Evolutionary conservation across 2,888 invertebrate genomes (phyloP).

Genomic region (Ctenicera cuprea): DNA sequence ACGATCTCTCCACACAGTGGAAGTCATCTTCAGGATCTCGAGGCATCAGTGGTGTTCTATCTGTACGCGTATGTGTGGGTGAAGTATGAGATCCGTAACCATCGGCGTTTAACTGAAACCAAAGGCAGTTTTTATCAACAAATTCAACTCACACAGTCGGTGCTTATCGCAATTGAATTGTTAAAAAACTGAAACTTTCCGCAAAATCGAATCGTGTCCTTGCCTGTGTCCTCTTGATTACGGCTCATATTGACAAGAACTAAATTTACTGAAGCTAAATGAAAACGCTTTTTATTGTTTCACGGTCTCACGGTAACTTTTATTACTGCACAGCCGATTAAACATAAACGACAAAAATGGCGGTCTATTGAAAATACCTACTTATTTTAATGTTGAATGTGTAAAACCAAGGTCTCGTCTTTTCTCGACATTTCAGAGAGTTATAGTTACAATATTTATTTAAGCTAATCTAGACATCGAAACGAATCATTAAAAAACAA

Average conservation of each 20-base stretch:
- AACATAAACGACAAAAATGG: not conserved
- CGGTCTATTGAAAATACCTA: too few species aligned
- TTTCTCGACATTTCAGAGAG: too few species aligned
- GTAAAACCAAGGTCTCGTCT: too few species aligned
- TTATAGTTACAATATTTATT: too few species aligned
- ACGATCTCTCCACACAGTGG: slow-evolving; percentile 76
- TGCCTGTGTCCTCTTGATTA: not conserved
- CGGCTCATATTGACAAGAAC: not conserved
- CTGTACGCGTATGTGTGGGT: slow-evolving; percentile 78
- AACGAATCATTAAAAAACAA: too few species aligned
- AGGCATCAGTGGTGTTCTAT: slow-evolving; percentile 83
- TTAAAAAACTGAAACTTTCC: slow-evolving; percentile 2
- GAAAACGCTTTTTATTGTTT: not conserved
- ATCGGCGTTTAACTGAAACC: slow-evolving; percentile 86
- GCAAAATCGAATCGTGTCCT: slow-evolving; percentile 7
- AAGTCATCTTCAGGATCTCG: slow-evolving; percentile 83
- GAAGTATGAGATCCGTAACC: slow-evolving; percentile 91
- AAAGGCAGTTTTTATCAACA: not conserved
- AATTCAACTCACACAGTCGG: not conserved
- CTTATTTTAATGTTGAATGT: too few species aligned
- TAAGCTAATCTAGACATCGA: too few species aligned
- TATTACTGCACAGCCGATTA: slow-evolving; percentile 11
- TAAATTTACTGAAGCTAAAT: not conserved
- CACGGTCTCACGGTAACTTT: slow-evolving; percentile 1
- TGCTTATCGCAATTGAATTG: not conserved